A percentile compares a stretch with the other conserved stretches of the same genome.
phyloP scores from a whole-genome alignment of 2,113 vertebrate genomes.

The Pomatostomus ruficeps region DNA sequence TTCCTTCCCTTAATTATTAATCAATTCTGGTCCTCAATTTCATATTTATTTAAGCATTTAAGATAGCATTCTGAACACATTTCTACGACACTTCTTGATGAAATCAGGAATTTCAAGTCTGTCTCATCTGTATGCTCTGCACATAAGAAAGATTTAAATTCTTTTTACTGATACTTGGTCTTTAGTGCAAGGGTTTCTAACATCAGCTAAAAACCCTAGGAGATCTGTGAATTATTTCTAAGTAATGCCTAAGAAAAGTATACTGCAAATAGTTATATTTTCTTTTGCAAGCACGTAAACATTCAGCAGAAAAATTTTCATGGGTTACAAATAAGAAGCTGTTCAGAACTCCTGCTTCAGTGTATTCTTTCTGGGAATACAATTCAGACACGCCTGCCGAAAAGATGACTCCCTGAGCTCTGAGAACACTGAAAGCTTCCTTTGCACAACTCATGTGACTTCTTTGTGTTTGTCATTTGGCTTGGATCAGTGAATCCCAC shows the following conservation, averaged over 20 bases:
- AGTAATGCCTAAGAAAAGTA: not conserved
- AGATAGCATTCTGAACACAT: not conserved
- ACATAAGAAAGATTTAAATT: not conserved
- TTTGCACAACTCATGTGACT: conserved; percentile 36
- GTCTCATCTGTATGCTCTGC: not conserved
- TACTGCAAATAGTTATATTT: not conserved
- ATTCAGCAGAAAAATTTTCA: not conserved
- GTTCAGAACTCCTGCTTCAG: not conserved
- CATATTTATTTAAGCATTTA: not conserved
- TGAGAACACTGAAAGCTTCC: conserved; percentile 28
- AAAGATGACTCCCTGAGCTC: conserved; percentile 19
- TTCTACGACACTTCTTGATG: not conserved
- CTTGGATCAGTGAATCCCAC: conserved; percentile 40
- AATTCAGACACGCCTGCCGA: not conserved
- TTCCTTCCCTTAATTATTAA: not conserved
- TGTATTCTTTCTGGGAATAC: not conserved
- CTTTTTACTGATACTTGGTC: not conserved
- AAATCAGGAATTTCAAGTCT: not conserved
- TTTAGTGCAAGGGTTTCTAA: not conserved
- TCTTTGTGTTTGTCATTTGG: conserved; percentile 52
- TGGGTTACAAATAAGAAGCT: not conserved
- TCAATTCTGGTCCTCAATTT: not conserved
- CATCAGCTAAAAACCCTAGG: not conserved
- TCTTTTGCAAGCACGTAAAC: not conserved
- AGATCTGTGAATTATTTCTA: not conserved